Evolutionary conservation across 2,797 vertebrate species (phyloP), one percentile per base, ranked within the genome.

Genomic region (Alca torda): DNA sequence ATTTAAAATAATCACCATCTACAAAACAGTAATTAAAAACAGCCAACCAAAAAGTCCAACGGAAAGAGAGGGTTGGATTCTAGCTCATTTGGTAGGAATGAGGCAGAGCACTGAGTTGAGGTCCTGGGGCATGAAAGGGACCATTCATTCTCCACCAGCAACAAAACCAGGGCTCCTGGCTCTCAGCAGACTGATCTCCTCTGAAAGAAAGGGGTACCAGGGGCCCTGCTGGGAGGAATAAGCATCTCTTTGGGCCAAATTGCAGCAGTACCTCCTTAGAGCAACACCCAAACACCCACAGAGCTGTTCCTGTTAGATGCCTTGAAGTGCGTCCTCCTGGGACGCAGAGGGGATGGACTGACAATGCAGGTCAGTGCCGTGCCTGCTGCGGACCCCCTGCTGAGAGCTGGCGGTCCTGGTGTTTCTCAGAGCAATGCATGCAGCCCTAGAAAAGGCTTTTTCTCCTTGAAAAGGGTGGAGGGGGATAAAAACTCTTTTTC

Each of bases 61-160:
- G 25, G 39, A 83, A 84, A 85, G 80, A 5, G 8, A 85, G 35
- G 35, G 65, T 7, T 41, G 8, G 65, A 88, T 60, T 83, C 72
- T 10, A 59, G 39, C 54, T 82, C 53, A 30, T 35, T 87, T 33
- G 2, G 45, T 10, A 80, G 83, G 24, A 95, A 76, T 16, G 39
- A 61, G 35, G 33, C 24, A 74, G 63, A 63, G 76, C 19, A 14
- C 65, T 57, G 60, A 94, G 60, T 28, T 85, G 75, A 90, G 60
- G 57, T 73, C 30, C 56, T 43, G 39, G 19, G 28, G 25, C 3
- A 1, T 93, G 81, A 97, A 96, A 96, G 57, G 50, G 51, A 63
- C 86, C 51, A 89, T 96, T 97, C 87, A 95, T 74, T 92, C n/a
- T 19, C 50, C 13, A 69, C 10, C 20, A 82, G 65, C 59, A 89